Evolutionary conservation across 2,888 invertebrate genomes (phyloP).

Genomic region (Trissoscelio sp.): DNA sequence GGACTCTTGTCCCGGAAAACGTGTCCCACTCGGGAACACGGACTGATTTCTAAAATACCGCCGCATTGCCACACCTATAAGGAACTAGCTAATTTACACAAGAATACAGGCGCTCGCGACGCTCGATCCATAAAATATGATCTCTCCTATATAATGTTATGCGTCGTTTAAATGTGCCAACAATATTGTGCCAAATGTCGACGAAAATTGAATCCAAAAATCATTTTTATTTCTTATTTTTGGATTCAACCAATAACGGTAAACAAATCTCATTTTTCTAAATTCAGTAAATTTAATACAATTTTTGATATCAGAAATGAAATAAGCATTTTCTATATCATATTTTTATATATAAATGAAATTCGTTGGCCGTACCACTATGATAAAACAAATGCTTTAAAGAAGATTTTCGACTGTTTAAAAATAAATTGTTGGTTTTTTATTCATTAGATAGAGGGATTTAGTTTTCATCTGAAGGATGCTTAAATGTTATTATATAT

Average conservation of each 20-base stretch:
- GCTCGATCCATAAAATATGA: constrained; percentile 61
- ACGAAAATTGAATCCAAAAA: constrained; percentile 2
- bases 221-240: not conserved
- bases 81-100: constrained; percentile 75
- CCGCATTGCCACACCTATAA: constrained; percentile 98
- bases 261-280: constrained; percentile 18
- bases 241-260: not conserved
- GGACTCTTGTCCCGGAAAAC: constrained; percentile 99
- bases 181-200: constrained; percentile 7
- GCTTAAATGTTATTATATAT: constrained; percentile 4
- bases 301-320: no score
- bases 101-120: constrained; percentile 47
- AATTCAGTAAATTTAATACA: no score
- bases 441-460: no score
- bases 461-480: not conserved
- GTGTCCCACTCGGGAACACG: constrained; percentile 98
- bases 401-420: constrained; percentile 18
- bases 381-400: not conserved
- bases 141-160: constrained; percentile 48
- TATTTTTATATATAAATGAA: not conserved
- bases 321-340: no score
- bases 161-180: constrained; percentile 14
- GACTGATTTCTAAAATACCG: constrained; percentile 96
- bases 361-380: not conserved
- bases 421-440: not conserved